A percentile compares a stretch with the other conserved stretches of the same genome.
These are phyloP conservation scores for Passer domesticus DNA, from an alignment of 2,113 vertebrate genomes.

Conservation along the genomic window DNA sequence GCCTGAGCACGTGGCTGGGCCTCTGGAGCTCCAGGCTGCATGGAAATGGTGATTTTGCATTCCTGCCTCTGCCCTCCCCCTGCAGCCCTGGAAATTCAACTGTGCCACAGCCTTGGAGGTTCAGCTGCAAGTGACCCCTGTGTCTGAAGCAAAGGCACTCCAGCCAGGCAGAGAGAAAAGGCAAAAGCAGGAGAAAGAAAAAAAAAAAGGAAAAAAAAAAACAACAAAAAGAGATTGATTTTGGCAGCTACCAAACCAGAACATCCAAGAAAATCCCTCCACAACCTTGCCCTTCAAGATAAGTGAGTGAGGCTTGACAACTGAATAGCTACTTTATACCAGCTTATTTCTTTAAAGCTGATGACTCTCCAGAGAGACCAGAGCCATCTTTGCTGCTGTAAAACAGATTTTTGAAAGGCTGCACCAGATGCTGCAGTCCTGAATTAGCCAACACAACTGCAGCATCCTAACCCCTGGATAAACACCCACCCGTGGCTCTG, in stretches of 20 bases:
- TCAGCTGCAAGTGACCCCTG: conserved; percentile 26
- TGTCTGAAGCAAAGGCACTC: not conserved
- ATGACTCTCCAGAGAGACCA: not conserved
- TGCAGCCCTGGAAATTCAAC: not conserved
- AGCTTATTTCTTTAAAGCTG: not conserved
- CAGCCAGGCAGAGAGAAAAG: not conserved
- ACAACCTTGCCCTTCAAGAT: not conserved
- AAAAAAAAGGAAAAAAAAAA: accelerated
- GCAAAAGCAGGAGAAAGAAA: not conserved
- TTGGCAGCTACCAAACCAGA: conserved; percentile 3
- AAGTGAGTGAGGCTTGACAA: not conserved
- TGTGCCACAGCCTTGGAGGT: conserved; percentile 19
- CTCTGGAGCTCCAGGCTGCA: conserved; percentile 10
- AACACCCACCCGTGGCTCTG: not conserved
- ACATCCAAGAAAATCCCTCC: not conserved
- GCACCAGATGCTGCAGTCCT: not conserved
- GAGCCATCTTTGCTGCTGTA: not conserved
- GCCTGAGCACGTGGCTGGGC: not conserved
- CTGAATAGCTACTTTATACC: not conserved
- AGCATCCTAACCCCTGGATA: not conserved
- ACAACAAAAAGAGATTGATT: not conserved
- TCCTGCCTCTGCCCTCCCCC: conserved; percentile 34
- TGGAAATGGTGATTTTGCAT: conserved; percentile 55
- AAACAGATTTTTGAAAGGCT: not conserved
- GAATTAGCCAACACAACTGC: not conserved